phyloP scores from a whole-genome alignment of 2,113 vertebrate species.

The Ploceus nigricollis region DNA sequence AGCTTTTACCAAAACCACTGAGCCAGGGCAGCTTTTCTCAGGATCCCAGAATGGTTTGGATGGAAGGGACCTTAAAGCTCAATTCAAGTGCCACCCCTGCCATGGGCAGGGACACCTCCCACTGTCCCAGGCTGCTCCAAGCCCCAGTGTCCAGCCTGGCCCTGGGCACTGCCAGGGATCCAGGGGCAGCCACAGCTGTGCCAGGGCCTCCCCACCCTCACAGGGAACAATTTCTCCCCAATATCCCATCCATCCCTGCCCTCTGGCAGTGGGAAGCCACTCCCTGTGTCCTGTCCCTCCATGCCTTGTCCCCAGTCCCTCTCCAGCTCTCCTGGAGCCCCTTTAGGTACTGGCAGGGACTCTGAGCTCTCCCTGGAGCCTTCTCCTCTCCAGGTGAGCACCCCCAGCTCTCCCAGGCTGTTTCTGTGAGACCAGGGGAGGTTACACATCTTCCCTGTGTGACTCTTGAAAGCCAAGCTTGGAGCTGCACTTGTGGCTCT shows the following conservation, averaged over 20 bases:
- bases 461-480: background rate
- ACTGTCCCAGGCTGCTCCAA: fast-evolving
- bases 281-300: background rate
- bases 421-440: too few species aligned
- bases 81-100: background rate
- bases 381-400: background rate
- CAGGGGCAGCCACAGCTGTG: background rate
- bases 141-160: fast-evolving
- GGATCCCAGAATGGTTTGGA: background rate
- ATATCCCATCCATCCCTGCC: fast-evolving
- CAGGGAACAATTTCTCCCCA: fast-evolving
- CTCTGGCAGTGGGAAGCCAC: background rate
- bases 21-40: background rate
- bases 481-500: background rate
- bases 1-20: background rate
- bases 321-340: background rate
- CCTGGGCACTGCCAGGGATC: background rate
- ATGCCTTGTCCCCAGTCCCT: background rate
- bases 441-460: fast-evolving
- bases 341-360: fast-evolving
- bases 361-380: background rate
- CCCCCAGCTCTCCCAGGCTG: background rate
- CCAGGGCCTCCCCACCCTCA: fast-evolving
- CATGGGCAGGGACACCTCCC: background rate
- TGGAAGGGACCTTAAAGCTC: background rate